phyloP scores from a whole-genome alignment of 1,140 invertebrate species.

The Saccostrea echinata region DNA sequence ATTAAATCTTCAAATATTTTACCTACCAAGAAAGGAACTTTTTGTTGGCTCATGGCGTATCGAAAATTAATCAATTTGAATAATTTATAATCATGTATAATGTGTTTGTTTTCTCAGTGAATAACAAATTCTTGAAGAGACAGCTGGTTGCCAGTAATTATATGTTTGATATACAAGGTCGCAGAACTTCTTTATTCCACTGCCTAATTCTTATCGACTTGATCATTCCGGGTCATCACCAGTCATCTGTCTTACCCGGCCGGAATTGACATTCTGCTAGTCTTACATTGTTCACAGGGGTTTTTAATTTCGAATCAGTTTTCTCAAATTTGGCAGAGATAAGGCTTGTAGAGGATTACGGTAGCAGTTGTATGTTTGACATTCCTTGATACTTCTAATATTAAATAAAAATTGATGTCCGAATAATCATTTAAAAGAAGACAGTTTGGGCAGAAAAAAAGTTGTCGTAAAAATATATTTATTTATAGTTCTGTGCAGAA shows the following conservation, averaged over 20 bases:
- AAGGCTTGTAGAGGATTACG: not conserved
- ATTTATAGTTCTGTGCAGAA: no score
- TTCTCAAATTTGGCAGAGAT: slow-evolving; percentile 5
- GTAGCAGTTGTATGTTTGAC: not conserved
- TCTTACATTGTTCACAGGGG: not conserved
- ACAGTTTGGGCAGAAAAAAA: not conserved
- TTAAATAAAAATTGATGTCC: not conserved
- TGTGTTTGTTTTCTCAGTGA: not conserved
- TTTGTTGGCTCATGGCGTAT: no score
- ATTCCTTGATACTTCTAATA: no score
- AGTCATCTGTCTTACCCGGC: not conserved
- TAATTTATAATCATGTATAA: not conserved
- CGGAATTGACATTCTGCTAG: not conserved
- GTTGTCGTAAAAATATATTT: no score
- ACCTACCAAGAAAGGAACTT: no score
- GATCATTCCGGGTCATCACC: not conserved
- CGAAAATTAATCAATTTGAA: not conserved
- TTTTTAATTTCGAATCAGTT: slow-evolving; percentile 14
- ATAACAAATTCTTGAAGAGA: slow-evolving; percentile 5
- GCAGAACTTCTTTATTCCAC: not conserved
- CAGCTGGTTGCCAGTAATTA: not conserved
- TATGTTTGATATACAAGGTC: slow-evolving; percentile 10
- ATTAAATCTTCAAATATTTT: no score
- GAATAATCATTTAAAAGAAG: not conserved
- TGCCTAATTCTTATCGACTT: slow-evolving; percentile 19